phyloP scores from a whole-genome alignment of 2,888 invertebrate genomes.

The Cerceris ruficornis region DNA sequence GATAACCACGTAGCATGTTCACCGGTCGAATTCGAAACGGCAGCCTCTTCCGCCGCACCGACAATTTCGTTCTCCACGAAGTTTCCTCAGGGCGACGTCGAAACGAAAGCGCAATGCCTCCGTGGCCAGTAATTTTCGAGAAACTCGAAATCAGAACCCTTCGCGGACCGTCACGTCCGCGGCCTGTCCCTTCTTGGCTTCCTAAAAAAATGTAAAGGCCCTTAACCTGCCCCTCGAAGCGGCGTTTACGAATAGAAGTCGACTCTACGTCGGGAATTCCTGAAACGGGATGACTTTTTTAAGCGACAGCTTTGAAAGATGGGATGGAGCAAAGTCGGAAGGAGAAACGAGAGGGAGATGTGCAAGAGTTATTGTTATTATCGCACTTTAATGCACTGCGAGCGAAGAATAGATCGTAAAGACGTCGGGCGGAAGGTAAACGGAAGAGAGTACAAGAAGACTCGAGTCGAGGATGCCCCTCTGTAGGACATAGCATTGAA shows the following conservation, averaged over 20 bases:
- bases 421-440: too few species aligned
- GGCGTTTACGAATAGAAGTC: conserved; percentile 10
- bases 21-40: conserved; percentile 65
- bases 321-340: too few species aligned
- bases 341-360: too few species aligned
- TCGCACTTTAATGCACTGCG: too few species aligned
- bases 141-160: conserved; percentile 38
- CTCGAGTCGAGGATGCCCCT: too few species aligned
- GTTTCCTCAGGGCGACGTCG: conserved; percentile 12
- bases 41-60: conserved; percentile 14
- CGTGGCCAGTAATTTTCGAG: conserved; percentile 32
- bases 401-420: too few species aligned
- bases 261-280: too few species aligned
- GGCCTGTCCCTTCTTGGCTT: conserved; percentile 28
- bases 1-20: conserved; percentile 72
- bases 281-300: too few species aligned
- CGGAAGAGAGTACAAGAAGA: too few species aligned
- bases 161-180: conserved; percentile 52
- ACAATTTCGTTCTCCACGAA: conserved; percentile 44
- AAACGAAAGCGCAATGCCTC: not conserved
- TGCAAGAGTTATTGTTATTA: too few species aligned
- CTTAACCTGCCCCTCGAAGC: not conserved
- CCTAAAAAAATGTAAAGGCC: conserved; percentile 11
- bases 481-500: too few species aligned
- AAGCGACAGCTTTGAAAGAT: too few species aligned